Evolutionary conservation across 1,140 invertebrate genomes (phyloP), one percentile per base, ranked within the genome.

Genomic region (Vanessa atalanta): DNA sequence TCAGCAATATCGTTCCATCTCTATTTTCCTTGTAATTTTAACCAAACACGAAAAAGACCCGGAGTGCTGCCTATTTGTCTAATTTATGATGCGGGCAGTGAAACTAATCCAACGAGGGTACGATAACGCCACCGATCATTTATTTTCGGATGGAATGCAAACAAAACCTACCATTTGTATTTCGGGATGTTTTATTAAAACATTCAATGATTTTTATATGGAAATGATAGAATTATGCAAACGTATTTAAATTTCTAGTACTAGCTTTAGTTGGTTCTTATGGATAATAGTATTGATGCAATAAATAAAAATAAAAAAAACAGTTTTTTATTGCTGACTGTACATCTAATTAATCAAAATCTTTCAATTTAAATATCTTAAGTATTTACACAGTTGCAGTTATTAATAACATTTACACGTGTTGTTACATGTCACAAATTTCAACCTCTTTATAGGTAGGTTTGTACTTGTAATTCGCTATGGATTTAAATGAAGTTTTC

Each of bases 111-210:
- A 55, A 26, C 76, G 60, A 23, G 72, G 57, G 43, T 53, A 23
- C 43, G 65, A 74, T 74, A 79, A 71, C 70, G 70, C 67, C 72
- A 31, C 51, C 20, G 61, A 73, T 74, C 72, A 77, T 84, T 81
- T 81, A 75, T 77, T 80, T 69, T 68, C 68, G 47, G 61, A 70
- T 67, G 68, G 53, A 77, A 80, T 75, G 68, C 71, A 79, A 83
- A 83, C 77, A 83, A 76, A 75, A 61, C 65, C 16, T 31, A 60
- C 37, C 60, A 43, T 26, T 69, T 26, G 37, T 68, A 31, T 60
- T 60, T 14, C 26, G 23, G 55, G 23, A 14, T 51, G 48, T 51
- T 51, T 51, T 51, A 51, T 51, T 14, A 15, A n/a, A 51, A 14
- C 14, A 51, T 15, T 12, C 48, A 51, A n/a, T 2, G 4, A 51